Evolutionary conservation across 2,888 invertebrate species (phyloP).

Genomic region (Polydesmus complanatus): DNA sequence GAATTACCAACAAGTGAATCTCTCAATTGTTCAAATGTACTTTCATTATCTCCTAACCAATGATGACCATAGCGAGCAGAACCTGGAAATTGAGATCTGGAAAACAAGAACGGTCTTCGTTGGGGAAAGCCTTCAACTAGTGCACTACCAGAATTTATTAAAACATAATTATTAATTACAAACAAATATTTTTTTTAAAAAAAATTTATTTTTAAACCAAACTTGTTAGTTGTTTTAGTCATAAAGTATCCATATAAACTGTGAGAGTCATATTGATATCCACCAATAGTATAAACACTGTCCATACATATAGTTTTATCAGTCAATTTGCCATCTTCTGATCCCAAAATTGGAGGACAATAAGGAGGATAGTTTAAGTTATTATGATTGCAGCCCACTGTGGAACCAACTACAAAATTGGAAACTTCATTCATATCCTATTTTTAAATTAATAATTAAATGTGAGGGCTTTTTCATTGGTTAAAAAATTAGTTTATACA

Average conservation of each 20-base stretch:
- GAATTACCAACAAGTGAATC: constrained; percentile 26
- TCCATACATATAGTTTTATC: constrained; percentile 24
- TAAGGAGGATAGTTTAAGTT: constrained; percentile 23
- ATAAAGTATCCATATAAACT: constrained; percentile 26
- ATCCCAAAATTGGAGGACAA: constrained; percentile 18
- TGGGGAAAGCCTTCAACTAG: constrained; percentile 16
- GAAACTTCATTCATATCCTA: constrained; percentile 36
- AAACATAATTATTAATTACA: not conserved
- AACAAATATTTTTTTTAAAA: too few relatives aligned
- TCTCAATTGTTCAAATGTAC: constrained; percentile 28
- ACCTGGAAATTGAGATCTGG: constrained; percentile 31
- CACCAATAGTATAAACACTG: constrained; percentile 16
- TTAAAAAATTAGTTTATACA: constrained; percentile 22
- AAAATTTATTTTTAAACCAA: too few relatives aligned
- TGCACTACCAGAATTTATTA: constrained; percentile 16
- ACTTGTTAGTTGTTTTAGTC: constrained; percentile 21
- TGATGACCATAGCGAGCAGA: constrained; percentile 31
- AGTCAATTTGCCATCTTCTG: constrained; percentile 16
- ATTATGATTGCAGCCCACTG: constrained; percentile 20
- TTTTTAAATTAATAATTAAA: not conserved
- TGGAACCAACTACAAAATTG: constrained; percentile 28
- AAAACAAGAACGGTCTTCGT: constrained; percentile 23
- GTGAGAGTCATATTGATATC: constrained; percentile 27
- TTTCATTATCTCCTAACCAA: constrained; percentile 35
- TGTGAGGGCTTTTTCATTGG: not conserved